A percentile compares a stretch with the other conserved stretches of the same genome.
These are phyloP conservation scores for Prinia subflava DNA, from an alignment of 2,113 vertebrate genomes.

Conservation along the genomic window DNA sequence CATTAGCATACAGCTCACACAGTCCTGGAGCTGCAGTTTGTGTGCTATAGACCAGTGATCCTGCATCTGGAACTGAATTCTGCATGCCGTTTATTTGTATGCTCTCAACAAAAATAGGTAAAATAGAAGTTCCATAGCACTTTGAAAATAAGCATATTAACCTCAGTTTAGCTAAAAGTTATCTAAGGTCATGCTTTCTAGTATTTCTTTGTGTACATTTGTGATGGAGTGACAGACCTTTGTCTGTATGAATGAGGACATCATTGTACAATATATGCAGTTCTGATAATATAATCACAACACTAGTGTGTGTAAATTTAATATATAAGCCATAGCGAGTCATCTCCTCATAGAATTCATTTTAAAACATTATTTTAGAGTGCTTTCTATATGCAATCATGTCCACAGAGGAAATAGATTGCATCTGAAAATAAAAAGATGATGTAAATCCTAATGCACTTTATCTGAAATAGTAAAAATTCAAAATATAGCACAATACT, in stretches of 20 bases:
- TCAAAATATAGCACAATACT: not conserved
- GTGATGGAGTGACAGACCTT: conserved; percentile 41
- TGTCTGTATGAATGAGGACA: conserved; percentile 32
- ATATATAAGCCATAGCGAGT: conserved; percentile 5
- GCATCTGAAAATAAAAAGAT: not conserved
- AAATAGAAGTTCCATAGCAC: not conserved
- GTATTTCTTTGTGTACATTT: conserved; percentile 18
- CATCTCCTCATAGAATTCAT: not conserved
- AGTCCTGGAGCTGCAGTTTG: not conserved
- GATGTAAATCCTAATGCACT: not conserved
- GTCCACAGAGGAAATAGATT: not conserved
- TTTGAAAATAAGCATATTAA: conserved; percentile 32
- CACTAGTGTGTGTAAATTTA: conserved; percentile 30
- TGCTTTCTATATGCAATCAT: not conserved
- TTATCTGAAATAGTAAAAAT: not conserved
- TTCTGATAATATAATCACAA: conserved; percentile 39
- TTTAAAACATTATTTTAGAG: not conserved
- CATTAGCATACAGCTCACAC: not conserved
- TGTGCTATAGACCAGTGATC: not conserved
- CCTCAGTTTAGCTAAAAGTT: not conserved
- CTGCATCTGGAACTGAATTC: not conserved
- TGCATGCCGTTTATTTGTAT: not conserved
- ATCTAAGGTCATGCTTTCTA: not conserved
- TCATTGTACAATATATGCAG: conserved; percentile 11
- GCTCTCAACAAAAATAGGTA: not conserved